Conservation (phyloP, 2,888 invertebrate genomes). For the Merodon equestris region DNA sequence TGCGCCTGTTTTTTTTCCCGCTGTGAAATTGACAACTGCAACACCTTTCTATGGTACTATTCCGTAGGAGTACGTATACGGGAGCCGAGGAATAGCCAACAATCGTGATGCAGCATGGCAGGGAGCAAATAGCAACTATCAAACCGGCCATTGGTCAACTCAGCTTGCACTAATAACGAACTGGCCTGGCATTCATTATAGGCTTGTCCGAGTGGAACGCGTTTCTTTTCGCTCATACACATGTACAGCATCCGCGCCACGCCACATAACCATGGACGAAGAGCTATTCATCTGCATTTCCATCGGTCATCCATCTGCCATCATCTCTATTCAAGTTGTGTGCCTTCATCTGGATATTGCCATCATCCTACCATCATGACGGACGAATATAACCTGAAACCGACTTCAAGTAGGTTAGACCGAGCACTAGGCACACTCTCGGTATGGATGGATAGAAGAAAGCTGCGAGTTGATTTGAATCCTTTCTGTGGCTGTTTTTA, state of each 20-base stretch:
- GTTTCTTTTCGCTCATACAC: conserved; percentile 2
- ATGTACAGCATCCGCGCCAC: no score
- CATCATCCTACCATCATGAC: neutral
- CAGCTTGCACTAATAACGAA: conserved; percentile 65
- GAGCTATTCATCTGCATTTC: conserved; percentile 64
- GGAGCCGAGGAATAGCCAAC: conserved; percentile 1
- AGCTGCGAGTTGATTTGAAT: conserved; percentile 20
- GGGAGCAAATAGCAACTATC: conserved; percentile 1
- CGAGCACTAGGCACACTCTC: no score
- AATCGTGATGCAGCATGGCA: conserved; percentile 11
- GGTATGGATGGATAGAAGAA: conserved; percentile 33
- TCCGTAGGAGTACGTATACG: neutral
- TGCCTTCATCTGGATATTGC: conserved; percentile 52
- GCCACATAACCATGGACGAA: neutral
- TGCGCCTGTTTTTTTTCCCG: conserved; percentile 47
- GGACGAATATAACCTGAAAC: conserved; percentile 31
- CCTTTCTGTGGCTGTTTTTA: conserved; percentile 38
- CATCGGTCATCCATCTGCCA: conserved; percentile 64
- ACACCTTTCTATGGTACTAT: conserved; percentile 56
- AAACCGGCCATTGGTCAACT: conserved; percentile 57
- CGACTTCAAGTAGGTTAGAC: conserved; percentile 47
- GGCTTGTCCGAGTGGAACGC: conserved; percentile 58
- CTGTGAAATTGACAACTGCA: conserved; percentile 68
- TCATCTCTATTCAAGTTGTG: conserved; percentile 58
- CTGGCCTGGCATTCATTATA: conserved; percentile 65